These are phyloP conservation scores for Vannuccia rotundouncinata DNA, from an alignment of 2,888 invertebrate genomes.

Conservation along the genomic window DNA sequence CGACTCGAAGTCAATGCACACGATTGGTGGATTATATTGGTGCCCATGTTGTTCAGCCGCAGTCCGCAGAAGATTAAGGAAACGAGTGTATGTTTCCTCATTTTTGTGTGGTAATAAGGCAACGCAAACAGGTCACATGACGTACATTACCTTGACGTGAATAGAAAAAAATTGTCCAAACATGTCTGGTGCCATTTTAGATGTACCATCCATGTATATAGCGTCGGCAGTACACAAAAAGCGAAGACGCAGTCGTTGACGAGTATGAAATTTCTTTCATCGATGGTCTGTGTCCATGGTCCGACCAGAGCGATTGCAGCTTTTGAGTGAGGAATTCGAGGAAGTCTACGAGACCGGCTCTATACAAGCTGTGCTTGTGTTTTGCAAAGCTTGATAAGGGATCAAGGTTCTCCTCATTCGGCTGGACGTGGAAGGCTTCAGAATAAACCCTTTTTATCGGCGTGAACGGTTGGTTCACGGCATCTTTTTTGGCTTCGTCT, in stretches of 20 bases:
- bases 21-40: neutral
- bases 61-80: constrained; percentile 18
- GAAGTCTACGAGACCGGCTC: neutral
- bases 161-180: neutral
- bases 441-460: constrained; percentile 13
- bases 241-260: neutral
- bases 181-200: constrained; percentile 19
- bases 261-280: constrained; percentile 13
- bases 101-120: constrained; percentile 23
- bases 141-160: constrained; percentile 10
- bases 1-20: neutral
- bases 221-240: constrained; percentile 16
- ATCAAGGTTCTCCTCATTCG: constrained; percentile 9
- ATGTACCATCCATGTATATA: constrained; percentile 17
- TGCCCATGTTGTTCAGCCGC: constrained; percentile 24
- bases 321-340: neutral
- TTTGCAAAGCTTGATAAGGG: neutral
- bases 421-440: constrained; percentile 20
- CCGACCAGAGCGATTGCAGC: neutral
- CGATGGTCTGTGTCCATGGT: neutral
- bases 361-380: constrained; percentile 26
- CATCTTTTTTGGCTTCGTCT: constrained; percentile 8
- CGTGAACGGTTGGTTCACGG: constrained; percentile 6
- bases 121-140: constrained; percentile 21
- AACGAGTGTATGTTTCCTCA: constrained; percentile 18